phyloP scores from a whole-genome alignment of 2,113 vertebrate genomes.

The Hystrix cristata region DNA sequence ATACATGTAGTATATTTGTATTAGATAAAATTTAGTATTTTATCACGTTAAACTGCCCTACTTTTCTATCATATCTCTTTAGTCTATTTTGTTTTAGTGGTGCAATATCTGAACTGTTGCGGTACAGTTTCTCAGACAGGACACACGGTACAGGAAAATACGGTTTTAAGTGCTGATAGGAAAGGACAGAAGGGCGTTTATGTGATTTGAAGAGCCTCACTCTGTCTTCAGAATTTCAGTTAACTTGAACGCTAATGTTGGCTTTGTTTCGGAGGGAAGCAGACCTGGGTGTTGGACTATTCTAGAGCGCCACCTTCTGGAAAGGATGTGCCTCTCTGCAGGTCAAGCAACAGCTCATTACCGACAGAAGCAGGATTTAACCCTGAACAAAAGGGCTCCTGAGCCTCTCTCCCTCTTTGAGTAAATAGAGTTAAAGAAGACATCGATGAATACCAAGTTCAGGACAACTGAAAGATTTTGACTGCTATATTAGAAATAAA shows the following conservation, averaged over 20 bases:
- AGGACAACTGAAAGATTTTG: background rate
- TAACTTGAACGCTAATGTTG: background rate
- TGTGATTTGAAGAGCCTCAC: background rate
- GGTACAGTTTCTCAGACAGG: background rate
- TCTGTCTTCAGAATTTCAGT: slow-evolving; percentile 28
- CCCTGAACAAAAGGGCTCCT: background rate
- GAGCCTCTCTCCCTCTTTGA: background rate
- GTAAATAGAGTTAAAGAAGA: background rate
- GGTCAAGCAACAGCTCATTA: background rate
- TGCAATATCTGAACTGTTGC: background rate
- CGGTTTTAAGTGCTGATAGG: slow-evolving; percentile 53
- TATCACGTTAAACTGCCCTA: background rate
- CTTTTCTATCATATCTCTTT: background rate
- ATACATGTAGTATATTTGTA: background rate
- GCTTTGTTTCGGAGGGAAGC: background rate
- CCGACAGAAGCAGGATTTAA: background rate
- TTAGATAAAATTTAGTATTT: background rate
- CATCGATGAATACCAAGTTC: background rate
- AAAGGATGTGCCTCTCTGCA: background rate
- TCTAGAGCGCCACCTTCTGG: slow-evolving; percentile 88
- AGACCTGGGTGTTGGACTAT: slow-evolving; percentile 14
- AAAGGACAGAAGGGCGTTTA: background rate
- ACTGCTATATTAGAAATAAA: background rate
- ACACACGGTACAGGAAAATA: background rate
- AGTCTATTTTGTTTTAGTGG: background rate